Evolutionary conservation across 2,113 vertebrate genomes (phyloP).

Genomic region (Condylura cristata): DNA sequence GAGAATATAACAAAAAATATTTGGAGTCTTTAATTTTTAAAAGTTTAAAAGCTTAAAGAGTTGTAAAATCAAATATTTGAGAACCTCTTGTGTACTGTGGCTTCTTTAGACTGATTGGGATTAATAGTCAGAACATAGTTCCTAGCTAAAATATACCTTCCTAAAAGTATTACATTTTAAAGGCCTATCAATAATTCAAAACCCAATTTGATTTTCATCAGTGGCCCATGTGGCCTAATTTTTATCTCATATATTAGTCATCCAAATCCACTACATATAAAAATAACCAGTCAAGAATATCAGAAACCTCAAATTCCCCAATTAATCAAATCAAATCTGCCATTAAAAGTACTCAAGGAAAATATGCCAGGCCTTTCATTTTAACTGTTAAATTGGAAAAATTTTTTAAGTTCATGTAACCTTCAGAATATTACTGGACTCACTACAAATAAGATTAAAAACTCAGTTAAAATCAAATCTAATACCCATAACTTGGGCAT

Average conservation of each 20-base stretch:
- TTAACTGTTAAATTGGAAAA: constrained; percentile 49
- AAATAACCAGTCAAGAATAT: constrained; percentile 54
- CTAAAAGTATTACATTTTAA: constrained; percentile 28
- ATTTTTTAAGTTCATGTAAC: constrained; percentile 36
- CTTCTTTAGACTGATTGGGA: not conserved
- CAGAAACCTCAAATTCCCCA: constrained; percentile 63
- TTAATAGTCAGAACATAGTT: not conserved
- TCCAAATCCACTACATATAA: constrained; percentile 50
- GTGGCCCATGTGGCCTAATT: constrained; percentile 52
- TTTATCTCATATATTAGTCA: constrained; percentile 60
- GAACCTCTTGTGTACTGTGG: not conserved
- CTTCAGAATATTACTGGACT: constrained; percentile 35
- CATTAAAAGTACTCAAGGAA: constrained; percentile 50
- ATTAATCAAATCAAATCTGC: constrained; percentile 62
- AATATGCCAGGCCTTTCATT: constrained; percentile 30
- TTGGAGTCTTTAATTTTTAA: not conserved
- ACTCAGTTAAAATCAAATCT: constrained; percentile 56
- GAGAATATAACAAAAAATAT: not conserved
- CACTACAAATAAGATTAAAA: constrained; percentile 52
- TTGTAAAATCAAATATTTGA: not conserved
- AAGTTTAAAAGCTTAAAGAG: not conserved
- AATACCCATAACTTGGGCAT: not conserved
- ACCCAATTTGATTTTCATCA: constrained; percentile 54
- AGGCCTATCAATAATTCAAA: constrained; percentile 62
- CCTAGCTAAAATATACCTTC: not conserved